A percentile compares a stretch with the other conserved stretches of the same genome.
These are phyloP conservation scores for Pristionchus entomophagus DNA, from an alignment of 2,888 invertebrate genomes.

Conservation along the genomic window DNA sequence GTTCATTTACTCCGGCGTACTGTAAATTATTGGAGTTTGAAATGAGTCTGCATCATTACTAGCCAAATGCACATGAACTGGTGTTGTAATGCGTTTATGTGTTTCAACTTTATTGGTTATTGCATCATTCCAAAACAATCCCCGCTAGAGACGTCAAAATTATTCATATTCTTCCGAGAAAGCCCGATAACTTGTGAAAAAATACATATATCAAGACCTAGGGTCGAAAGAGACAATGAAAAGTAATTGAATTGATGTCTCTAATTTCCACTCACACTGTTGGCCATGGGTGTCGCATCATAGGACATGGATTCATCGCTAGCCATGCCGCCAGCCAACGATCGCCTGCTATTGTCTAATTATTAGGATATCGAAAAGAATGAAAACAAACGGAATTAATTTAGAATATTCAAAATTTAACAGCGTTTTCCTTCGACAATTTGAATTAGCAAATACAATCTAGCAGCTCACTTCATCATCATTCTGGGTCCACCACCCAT, in stretches of 20 bases:
- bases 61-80: not conserved
- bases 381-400: no score
- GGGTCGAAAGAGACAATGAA: no score
- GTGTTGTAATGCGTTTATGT: no score
- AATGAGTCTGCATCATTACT: not conserved
- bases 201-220: no score
- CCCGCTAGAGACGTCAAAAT: no score
- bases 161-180: no score
- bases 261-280: not conserved
- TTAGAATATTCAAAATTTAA: no score
- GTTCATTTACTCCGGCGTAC: slow-evolving; percentile 60
- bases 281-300: not conserved
- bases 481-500: not conserved
- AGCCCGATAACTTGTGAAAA: no score
- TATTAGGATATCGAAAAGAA: not conserved
- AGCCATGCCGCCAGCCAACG: not conserved
- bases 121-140: no score
- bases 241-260: no score
- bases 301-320: not conserved
- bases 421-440: no score
- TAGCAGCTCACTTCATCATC: not conserved
- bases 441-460: not conserved
- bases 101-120: no score
- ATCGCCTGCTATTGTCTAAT: not conserved
- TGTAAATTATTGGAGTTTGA: not conserved